phyloP scores from a whole-genome alignment of 2,797 vertebrate species.

The Gambusia yucatana region DNA sequence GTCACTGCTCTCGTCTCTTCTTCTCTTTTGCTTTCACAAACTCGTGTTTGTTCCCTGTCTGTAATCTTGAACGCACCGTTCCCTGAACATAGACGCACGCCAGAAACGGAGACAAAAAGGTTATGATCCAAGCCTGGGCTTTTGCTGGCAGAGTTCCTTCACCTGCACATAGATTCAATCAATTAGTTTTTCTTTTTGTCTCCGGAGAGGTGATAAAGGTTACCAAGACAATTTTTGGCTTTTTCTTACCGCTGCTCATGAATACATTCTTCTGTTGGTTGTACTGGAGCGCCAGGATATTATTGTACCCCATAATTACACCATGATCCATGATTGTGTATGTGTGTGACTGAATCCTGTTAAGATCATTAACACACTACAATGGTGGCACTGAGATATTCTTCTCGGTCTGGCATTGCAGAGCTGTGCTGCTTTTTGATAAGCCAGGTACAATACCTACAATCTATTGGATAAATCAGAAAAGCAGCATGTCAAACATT shows the following conservation, averaged over 20 bases:
- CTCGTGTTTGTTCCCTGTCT: conserved; percentile 69
- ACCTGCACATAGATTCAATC: conserved; percentile 70
- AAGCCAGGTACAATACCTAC: conserved; percentile 8
- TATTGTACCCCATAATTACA: conserved; percentile 70
- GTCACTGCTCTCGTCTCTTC: conserved; percentile 55
- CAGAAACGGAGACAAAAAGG: conserved; percentile 74
- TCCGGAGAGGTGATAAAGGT: conserved; percentile 50
- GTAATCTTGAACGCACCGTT: conserved; percentile 71
- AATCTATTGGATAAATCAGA: conserved; percentile 12
- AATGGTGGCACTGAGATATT: conserved; percentile 38
- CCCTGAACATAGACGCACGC: conserved; percentile 62
- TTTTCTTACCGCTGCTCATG: conserved; percentile 48
- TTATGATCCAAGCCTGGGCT: conserved; percentile 67
- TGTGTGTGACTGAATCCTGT: conserved; percentile 65
- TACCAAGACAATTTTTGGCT: conserved; percentile 63
- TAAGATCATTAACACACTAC: conserved; percentile 54
- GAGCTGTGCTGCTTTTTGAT: conserved; percentile 26
- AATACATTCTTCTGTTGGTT: conserved; percentile 53
- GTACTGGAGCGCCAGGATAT: conserved; percentile 59
- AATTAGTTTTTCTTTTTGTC: conserved; percentile 62
- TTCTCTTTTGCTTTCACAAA: conserved; percentile 53
- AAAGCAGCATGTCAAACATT: conserved; percentile 4
- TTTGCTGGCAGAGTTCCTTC: conserved; percentile 71
- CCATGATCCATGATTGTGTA: conserved; percentile 55
- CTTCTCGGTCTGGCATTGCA: conserved; percentile 36